Evolutionary conservation across 2,888 invertebrate species (phyloP), one percentile per base, ranked within the genome.

Genomic region (Leptarthrus brevirostris): DNA sequence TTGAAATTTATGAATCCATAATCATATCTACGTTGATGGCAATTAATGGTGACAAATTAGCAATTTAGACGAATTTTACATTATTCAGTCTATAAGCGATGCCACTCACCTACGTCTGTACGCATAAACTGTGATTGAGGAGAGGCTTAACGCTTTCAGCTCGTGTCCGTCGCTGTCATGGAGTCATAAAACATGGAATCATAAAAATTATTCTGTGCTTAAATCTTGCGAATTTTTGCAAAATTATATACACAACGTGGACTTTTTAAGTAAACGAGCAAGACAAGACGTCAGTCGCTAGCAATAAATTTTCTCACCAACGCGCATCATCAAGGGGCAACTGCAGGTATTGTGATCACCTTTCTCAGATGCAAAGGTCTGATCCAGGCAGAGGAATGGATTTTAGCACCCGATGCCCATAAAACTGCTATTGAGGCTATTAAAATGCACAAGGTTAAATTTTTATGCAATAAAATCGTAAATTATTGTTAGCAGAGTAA

Each of bases 391-490:
- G 20, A 20, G 49, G 49, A 66, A 18, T 49, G 66, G 8, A 66
- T 66, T 47, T 66, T 66, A 66, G 66, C 66, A 66, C 66, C 66
- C 24, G 66, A 24, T 49, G 66, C 24, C 66, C 26, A 66, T 66
- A 49, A 66, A 66, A 16, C 6, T 66, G 24, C 66, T 44, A 26
- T 66, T 66, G 66, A 26, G 14, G 26, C 44, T 26, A 66, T 66
- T 66, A 66, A 61, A 66, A 49, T 66, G 66, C 49, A 24, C 44
- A 49, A 66, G 66, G 66, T 24, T 44, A 66, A 66, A 66, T 66
- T 66, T 47, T 66, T 66, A 24, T 49, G 66, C 66, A 66, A 66
- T 66, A 47, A 66, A 66, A 66, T 16, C 24, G 66, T 66, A 66
- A 66, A 49, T 66, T 66, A 66, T 47, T 22, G 66, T 49, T 49